Evolutionary conservation across 2,797 vertebrate genomes (phyloP), one percentile per base, ranked within the genome.

Genomic region (Hyperoplus immaculatus): DNA sequence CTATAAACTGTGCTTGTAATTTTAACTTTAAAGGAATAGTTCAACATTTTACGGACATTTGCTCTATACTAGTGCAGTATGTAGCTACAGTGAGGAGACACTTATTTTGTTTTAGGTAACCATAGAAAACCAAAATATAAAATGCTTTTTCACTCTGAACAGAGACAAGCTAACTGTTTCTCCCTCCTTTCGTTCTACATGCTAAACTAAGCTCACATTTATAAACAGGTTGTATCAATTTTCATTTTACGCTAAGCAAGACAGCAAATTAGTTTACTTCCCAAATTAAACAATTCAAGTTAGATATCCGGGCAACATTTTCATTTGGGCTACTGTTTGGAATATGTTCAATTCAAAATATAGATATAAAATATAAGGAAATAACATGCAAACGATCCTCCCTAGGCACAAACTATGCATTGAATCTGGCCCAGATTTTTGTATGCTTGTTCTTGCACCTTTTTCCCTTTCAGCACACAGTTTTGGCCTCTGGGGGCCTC

Each of bases 381-480:
- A 58, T 39, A 0, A 18, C 51, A 63, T 43, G 18, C 36, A 67
- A 67, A 70, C 61, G 0, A 56, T 42, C 4, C 6, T 16, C 12
- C 47, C 12, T 68, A 29, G n/a, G n/a, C 8, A 58, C 38, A 39
- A n/a, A 47, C 39, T 69, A 59, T 77, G 53, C 16, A n/a, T n/a
- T 4, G 29, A 29, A 29, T 29, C 29, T 43, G 39, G 10, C 38
- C 8, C 1, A 18, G 5, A 21, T 49, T 47, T 5, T 57, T 77
- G 60, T 45, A 46, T 64, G 68, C 46, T 60, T 43, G n/a, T 43
- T 55, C 71, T 55, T 53, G 42, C 0, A 4, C 59, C 36, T 39
- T 63, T 64, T 63, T 64, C 49, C 68, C 77, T 69, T 75, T 13
- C 66, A 63, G 46, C 63, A 55, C 47, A 49, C 21, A 47, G 45